Evolutionary conservation across 2,888 invertebrate species (phyloP).

Genomic region (Diarsia brunnea): DNA sequence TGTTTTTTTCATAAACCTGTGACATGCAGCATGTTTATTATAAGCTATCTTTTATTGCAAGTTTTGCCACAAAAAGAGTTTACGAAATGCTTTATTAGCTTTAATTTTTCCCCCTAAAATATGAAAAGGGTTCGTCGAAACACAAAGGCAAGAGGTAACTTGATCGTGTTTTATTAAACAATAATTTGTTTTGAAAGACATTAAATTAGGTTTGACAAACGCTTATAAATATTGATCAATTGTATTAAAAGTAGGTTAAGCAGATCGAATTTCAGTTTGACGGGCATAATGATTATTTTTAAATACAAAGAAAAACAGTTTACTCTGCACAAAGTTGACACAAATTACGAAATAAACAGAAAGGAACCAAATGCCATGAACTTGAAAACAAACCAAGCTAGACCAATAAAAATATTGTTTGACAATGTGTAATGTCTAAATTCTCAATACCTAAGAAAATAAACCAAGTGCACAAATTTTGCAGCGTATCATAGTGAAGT

Average conservation of each 20-base stretch:
- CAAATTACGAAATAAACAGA: neutral
- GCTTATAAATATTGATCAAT: slow-evolving; percentile 53
- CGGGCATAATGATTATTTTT: neutral
- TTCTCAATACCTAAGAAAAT: neutral
- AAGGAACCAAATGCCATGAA: too few relatives aligned
- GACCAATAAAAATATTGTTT: neutral
- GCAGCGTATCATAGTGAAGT: neutral
- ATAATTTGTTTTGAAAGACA: slow-evolving; percentile 39
- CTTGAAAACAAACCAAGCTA: neutral
- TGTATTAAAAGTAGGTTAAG: slow-evolving; percentile 16
- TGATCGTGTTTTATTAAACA: slow-evolving; percentile 28
- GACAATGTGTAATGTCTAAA: neutral
- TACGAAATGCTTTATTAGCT: neutral
- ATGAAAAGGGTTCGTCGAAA: neutral
- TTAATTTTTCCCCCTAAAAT: neutral
- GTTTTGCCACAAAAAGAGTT: neutral
- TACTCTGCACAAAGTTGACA: neutral
- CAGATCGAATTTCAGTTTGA: slow-evolving; percentile 32
- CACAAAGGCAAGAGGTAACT: slow-evolving; percentile 13
- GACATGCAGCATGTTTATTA: neutral
- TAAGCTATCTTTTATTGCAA: neutral
- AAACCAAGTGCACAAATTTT: neutral
- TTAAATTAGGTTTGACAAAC: slow-evolving; percentile 35
- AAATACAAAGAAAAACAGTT: neutral
- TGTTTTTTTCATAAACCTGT: neutral